Conservation (phyloP, 2,888 invertebrate species). For the Argyresthia goedartella region DNA sequence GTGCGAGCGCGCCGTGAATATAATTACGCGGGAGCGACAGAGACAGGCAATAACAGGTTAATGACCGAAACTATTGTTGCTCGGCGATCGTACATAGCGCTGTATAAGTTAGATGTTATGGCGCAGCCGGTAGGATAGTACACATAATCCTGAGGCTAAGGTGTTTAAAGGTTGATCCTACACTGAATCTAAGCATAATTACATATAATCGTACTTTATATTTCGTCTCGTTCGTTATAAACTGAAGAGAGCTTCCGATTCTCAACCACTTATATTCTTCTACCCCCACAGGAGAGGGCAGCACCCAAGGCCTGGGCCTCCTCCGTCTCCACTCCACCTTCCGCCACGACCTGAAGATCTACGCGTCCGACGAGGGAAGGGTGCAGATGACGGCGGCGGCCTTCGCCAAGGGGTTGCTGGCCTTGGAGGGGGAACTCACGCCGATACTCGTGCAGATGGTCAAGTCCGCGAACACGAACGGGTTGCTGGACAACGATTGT, state of each 20-base stretch:
- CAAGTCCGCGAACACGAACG: conserved; percentile 99
- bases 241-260: background rate
- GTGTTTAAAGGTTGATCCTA: no score
- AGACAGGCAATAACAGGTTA: no score
- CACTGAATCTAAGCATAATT: no score
- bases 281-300: conserved; percentile 78
- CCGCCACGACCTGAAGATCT: conserved; percentile 98
- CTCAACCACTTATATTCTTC: background rate
- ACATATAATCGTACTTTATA: no score
- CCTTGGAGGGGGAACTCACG: conserved; percentile 97
- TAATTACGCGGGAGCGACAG: no score
- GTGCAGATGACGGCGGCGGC: conserved; percentile 99
- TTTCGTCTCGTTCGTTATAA: no score
- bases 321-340: conserved; percentile 96
- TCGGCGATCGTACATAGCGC: no score
- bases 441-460: conserved; percentile 99
- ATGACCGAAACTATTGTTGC: no score
- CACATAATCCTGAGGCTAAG: no score
- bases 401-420: conserved; percentile 97
- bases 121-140: no score
- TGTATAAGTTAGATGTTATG: no score
- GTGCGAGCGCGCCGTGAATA: no score
- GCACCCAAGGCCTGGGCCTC: conserved; percentile 95
- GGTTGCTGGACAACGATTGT: conserved; percentile 96
- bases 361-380: conserved; percentile 98